Base-by-base conservation (phyloP, 2,888 invertebrate genomes). In the Rhabditophanes sp. region DNA sequence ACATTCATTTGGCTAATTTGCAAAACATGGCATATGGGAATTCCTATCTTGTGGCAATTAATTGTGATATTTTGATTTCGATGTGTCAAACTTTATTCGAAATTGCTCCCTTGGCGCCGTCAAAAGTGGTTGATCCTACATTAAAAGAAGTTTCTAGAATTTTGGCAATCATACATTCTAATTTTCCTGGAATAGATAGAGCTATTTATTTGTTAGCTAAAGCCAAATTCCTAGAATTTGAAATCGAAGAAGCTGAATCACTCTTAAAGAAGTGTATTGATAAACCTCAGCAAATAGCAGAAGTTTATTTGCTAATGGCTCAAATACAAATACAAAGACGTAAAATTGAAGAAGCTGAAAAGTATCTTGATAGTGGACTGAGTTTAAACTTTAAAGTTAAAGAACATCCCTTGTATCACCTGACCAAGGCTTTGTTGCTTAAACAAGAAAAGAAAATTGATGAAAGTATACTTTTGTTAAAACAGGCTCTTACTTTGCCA, bases 311-410 rank as follows among this genome's bases (percentile, higher is more conserved):
- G 2, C 69, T 88, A 7, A 74, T 84, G 69, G 82, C 88, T 7
- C 63, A 62, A 50, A 52, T 56, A 26, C 6, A 16, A 50, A 53
- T 8, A 49, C 49, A 1, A 15, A 23, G 50, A 51, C 12, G 26
- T 30, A 14, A 38, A 39, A 3, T 35, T 53, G 4, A 39, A 14
- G 59, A 52, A 59, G 88, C 88, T 0, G 75, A 79, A 8, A 82
- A 84, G 65, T 78, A 78, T 35, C 69, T 93, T 27, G 88, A 90
- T 68, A 75, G 80, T 46, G 84, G 82, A 36, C 70, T 90, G 9
- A 85, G 85, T 59, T 80, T 81, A 60, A 82, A 88, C 67, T 88
- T 93, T 64, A 78, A 81, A 68, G 78, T 90, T 0, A 72, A 87
- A 45, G 85, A 88, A 40, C 79, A 81, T 67, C 82, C 87, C 0